These are phyloP conservation scores for Stegodyphus dumicola DNA, from an alignment of 1,140 invertebrate species.

Conservation along the genomic window DNA sequence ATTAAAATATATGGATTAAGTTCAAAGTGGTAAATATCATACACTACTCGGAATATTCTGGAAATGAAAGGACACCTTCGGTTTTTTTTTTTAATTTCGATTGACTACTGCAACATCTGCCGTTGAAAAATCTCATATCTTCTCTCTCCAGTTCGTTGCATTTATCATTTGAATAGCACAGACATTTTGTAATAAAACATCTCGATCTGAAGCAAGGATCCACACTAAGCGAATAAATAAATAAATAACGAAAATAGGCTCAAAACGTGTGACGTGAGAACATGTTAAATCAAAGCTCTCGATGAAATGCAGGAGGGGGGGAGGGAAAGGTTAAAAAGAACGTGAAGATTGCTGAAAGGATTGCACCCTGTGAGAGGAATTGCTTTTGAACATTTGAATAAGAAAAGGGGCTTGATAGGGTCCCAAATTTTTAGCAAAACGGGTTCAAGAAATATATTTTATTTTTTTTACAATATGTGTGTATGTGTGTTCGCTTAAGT, in stretches of 20 bases:
- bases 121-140: conserved; percentile 31
- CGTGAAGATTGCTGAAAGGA: conserved; percentile 20
- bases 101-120: conserved; percentile 4
- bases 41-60: too few species aligned
- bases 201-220: conserved; percentile 6
- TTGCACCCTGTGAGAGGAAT: conserved; percentile 19
- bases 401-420: neutral
- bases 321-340: conserved; percentile 36
- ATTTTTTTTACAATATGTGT: neutral
- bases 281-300: conserved; percentile 40
- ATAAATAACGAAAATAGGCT: conserved; percentile 10
- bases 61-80: too few species aligned
- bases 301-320: conserved; percentile 6
- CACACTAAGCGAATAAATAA: conserved; percentile 2
- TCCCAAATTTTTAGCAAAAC: conserved; percentile 32
- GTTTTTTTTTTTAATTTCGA: neutral
- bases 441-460: conserved; percentile 24
- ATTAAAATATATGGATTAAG: too few species aligned
- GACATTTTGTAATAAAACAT: conserved; percentile 50
- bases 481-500: too few species aligned
- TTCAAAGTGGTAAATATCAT: too few species aligned
- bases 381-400: conserved; percentile 39
- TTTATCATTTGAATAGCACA: conserved; percentile 45
- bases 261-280: conserved; percentile 13
- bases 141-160: conserved; percentile 4